These are phyloP conservation scores for Helogale parvula DNA, from an alignment of 2,113 vertebrate species.

Conservation along the genomic window DNA sequence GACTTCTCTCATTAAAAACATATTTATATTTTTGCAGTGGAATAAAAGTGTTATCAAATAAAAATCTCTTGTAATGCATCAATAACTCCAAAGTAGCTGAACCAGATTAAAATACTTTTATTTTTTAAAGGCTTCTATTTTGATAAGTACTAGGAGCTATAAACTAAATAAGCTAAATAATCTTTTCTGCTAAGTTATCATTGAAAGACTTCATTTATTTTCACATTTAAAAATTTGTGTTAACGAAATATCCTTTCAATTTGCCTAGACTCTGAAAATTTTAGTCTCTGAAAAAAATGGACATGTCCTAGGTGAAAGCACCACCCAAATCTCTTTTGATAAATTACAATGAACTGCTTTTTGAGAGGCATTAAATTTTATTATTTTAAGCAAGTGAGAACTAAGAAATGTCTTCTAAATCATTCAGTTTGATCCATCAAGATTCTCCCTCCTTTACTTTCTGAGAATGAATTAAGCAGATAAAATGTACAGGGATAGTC, in stretches of 20 bases:
- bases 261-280: constrained; percentile 46
- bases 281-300: constrained; percentile 34
- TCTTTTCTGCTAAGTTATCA: neutral
- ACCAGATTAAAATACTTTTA: constrained; percentile 25
- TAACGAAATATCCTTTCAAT: constrained; percentile 65
- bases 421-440: neutral
- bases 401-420: constrained; percentile 9
- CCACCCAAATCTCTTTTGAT: neutral
- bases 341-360: neutral
- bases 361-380: neutral
- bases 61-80: constrained; percentile 22
- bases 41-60: constrained; percentile 42
- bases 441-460: neutral
- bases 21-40: constrained; percentile 29
- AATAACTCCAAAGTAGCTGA: neutral
- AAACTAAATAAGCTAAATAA: constrained; percentile 42
- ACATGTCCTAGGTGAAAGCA: neutral
- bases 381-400: constrained; percentile 56
- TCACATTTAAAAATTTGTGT: constrained; percentile 44
- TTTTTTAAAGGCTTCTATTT: constrained; percentile 51
- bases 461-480: constrained; percentile 34
- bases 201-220: neutral
- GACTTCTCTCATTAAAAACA: constrained; percentile 37
- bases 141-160: neutral
- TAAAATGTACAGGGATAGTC: neutral